These are phyloP conservation scores for Aleiodes leptofemur DNA, from an alignment of 2,888 invertebrate species.

Conservation along the genomic window DNA sequence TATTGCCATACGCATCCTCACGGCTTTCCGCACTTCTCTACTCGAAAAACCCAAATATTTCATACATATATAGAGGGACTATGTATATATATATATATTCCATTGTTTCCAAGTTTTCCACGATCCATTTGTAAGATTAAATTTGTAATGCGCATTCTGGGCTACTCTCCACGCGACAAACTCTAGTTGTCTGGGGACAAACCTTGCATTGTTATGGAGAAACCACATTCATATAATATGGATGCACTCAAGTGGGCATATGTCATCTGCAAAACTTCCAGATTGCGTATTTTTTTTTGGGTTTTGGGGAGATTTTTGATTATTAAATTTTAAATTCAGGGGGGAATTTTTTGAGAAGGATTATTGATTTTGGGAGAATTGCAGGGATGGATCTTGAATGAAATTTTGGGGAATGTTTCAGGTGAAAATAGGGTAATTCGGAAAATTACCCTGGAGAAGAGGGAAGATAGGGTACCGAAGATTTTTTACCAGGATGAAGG, in stretches of 20 bases:
- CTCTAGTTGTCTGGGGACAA: not conserved
- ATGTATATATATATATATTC: conserved; percentile 67
- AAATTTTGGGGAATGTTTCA: too few relatives aligned
- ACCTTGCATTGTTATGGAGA: conserved; percentile 1
- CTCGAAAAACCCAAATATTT: conserved; percentile 44
- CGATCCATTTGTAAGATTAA: conserved; percentile 85
- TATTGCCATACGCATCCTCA: conserved; percentile 72
- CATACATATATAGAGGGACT: not conserved
- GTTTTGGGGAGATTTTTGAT: not conserved
- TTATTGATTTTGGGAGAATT: too few relatives aligned
- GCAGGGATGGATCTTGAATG: too few relatives aligned
- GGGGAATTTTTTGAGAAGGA: too few relatives aligned
- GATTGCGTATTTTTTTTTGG: not conserved
- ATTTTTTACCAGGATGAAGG: too few relatives aligned
- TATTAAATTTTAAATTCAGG: not conserved
- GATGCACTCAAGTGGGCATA: conserved; percentile 6
- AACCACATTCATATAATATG: not conserved
- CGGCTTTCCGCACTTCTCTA: conserved; percentile 53
- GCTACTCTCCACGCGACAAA: conserved; percentile 34
- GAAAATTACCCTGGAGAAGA: too few relatives aligned
- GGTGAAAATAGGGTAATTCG: too few relatives aligned
- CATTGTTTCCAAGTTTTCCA: conserved; percentile 76
- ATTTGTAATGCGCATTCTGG: conserved; percentile 78
- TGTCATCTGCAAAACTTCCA: conserved; percentile 1
- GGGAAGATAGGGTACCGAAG: too few relatives aligned